phyloP scores from a whole-genome alignment of 64 coral and sea anemone species.

The Porites australiensis region DNA sequence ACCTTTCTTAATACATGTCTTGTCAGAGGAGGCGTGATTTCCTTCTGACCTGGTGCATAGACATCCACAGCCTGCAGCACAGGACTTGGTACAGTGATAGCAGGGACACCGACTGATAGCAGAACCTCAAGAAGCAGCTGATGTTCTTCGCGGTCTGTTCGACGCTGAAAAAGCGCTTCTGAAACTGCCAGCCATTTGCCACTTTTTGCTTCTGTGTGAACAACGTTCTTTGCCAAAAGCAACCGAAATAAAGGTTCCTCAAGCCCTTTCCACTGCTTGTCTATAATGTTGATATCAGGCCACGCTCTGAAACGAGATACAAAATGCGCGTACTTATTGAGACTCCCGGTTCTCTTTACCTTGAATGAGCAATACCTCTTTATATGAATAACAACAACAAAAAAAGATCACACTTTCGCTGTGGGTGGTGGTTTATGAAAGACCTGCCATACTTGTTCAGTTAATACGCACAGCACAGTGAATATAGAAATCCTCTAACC shows the following conservation, averaged over 20 bases:
- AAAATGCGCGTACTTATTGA: no score
- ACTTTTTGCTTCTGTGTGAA: slow-evolving; percentile 54
- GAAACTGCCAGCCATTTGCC: slow-evolving; percentile 65
- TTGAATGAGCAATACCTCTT: no score
- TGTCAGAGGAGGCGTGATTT: slow-evolving; percentile 18
- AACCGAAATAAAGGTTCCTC: slow-evolving; percentile 44
- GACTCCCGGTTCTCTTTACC: no score
- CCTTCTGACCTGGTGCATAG: neutral
- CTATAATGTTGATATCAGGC: slow-evolving; percentile 64
- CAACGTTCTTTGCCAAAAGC: slow-evolving; percentile 41
- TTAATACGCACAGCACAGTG: no score
- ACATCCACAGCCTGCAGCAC: slow-evolving; percentile 41
- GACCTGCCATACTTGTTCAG: no score
- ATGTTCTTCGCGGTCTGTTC: neutral
- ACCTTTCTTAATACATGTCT: slow-evolving; percentile 33
- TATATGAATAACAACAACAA: no score
- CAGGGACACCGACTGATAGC: slow-evolving; percentile 17
- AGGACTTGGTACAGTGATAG: slow-evolving; percentile 68
- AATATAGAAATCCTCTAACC: no score
- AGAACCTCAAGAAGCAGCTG: slow-evolving; percentile 16
- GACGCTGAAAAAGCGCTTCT: slow-evolving; percentile 51
- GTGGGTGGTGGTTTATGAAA: no score
- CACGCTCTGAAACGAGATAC: slow-evolving; percentile 34
- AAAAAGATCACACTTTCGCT: no score
- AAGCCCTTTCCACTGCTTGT: slow-evolving; percentile 73